These are phyloP conservation scores for Heliconius himera DNA, from an alignment of 1,140 invertebrate genomes.

Conservation along the genomic window DNA sequence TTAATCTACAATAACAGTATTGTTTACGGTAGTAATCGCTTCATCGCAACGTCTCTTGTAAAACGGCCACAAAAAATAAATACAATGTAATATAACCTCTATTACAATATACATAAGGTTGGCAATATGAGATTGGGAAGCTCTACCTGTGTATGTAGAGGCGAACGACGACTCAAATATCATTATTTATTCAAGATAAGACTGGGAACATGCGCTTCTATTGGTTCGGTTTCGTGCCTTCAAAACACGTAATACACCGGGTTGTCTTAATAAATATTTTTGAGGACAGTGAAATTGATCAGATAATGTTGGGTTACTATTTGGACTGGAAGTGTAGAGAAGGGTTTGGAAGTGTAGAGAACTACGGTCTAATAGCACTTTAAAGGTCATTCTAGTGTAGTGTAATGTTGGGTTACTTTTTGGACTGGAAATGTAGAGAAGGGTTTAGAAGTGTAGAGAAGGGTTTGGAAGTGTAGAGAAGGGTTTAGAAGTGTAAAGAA, in stretches of 20 bases:
- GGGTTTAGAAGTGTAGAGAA: not conserved
- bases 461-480: not conserved
- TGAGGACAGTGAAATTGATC: conserved; percentile 36
- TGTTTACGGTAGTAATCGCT: conserved; percentile 43
- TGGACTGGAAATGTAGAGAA: not conserved
- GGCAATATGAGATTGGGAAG: not conserved
- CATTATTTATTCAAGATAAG: conserved; percentile 56
- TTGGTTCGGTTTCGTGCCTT: conserved; percentile 41
- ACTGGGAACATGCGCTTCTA: conserved; percentile 43
- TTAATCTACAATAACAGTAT: conserved; percentile 42
- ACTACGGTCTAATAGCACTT: not conserved
- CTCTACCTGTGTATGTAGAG: conserved; percentile 12
- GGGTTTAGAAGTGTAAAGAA: not conserved
- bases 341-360: not conserved
- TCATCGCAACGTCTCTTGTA: conserved; percentile 36
- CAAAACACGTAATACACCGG: conserved; percentile 38
- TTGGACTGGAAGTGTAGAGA: conserved; percentile 1
- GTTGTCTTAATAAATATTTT: conserved; percentile 40
- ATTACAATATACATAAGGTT: not conserved
- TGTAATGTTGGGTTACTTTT: conserved; percentile 3
- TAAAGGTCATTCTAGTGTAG: not conserved
- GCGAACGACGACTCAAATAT: conserved; percentile 44
- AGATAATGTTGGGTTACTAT: conserved; percentile 13
- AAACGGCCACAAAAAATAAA: not conserved
- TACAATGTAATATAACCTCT: conserved; percentile 6